Conservation (phyloP, 2,888 invertebrate species). For the Protodeltote pygarga region DNA sequence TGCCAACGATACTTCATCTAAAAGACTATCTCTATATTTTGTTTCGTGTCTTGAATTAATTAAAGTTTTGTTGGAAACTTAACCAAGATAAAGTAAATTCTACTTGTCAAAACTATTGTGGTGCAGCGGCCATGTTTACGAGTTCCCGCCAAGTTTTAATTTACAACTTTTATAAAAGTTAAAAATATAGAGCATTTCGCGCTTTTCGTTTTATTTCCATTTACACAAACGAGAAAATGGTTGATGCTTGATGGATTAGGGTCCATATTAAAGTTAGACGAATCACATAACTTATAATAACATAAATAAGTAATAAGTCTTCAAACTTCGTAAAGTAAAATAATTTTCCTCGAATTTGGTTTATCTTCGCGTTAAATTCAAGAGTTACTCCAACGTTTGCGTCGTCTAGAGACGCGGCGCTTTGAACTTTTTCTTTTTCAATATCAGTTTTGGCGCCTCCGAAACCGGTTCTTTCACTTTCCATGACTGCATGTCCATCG, state of each 20-base stretch:
- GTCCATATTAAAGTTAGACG: constrained; percentile 12
- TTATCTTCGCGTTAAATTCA: constrained; percentile 8
- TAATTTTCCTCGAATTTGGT: not conserved
- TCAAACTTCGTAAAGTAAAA: constrained; percentile 2
- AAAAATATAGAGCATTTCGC: constrained; percentile 48
- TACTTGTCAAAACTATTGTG: constrained; percentile 37
- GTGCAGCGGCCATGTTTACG: constrained; percentile 36
- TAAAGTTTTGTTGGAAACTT: constrained; percentile 11
- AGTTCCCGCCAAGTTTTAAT: constrained; percentile 49
- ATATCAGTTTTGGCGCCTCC: constrained; percentile 65
- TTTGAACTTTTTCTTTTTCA: constrained; percentile 64
- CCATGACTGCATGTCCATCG: constrained; percentile 58
- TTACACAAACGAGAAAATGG: constrained; percentile 34
- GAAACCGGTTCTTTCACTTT: constrained; percentile 81
- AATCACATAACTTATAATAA: constrained; percentile 4
- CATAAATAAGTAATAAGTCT: constrained; percentile 7
- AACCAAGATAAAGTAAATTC: constrained; percentile 27
- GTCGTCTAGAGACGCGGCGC: constrained; percentile 20
- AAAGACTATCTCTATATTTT: constrained; percentile 1
- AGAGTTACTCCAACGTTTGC: constrained; percentile 9
- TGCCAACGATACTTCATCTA: constrained; percentile 8
- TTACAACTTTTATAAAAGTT: constrained; percentile 48
- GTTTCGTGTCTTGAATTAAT: constrained; percentile 29
- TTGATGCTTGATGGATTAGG: constrained; percentile 19
- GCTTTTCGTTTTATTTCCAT: constrained; percentile 27